phyloP scores from a whole-genome alignment of 2,888 invertebrate genomes.

The Euclidia mi region DNA sequence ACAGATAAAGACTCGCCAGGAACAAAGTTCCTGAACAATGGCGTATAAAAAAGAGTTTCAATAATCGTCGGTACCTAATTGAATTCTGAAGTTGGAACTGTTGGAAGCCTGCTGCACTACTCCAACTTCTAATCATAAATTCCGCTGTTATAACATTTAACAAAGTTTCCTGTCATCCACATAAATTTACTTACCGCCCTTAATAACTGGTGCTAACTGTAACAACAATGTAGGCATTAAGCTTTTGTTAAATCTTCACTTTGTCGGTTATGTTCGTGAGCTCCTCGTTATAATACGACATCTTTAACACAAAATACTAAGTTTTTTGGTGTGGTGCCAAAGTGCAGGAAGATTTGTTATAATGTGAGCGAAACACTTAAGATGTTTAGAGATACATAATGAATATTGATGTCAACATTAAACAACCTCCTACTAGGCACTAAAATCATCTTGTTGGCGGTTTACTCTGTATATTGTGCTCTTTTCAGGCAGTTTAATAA shows the following conservation, averaged over 20 bases:
- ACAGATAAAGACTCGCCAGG: constrained; percentile 35
- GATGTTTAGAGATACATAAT: constrained; percentile 36
- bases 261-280: constrained; percentile 53
- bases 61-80: constrained; percentile 66
- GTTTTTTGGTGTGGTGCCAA: constrained; percentile 57
- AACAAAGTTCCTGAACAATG: constrained; percentile 39
- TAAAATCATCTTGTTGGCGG: constrained; percentile 7
- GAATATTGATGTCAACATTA: constrained; percentile 37
- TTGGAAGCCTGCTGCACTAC: constrained; percentile 61
- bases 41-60: constrained; percentile 42
- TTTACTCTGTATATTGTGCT: constrained; percentile 12
- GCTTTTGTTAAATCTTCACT: constrained; percentile 53
- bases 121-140: constrained; percentile 75
- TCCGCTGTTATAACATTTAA: constrained; percentile 75
- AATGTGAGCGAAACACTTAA: constrained; percentile 34
- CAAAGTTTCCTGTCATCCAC: constrained; percentile 76
- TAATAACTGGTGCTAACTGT: constrained; percentile 61
- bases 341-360: constrained; percentile 54
- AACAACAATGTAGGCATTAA: constrained; percentile 59
- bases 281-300: constrained; percentile 44
- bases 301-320: constrained; percentile 52
- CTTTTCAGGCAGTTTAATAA: neutral
- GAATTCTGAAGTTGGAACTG: constrained; percentile 67
- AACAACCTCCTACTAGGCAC: constrained; percentile 10
- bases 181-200: constrained; percentile 66